phyloP scores from a whole-genome alignment of 2,797 vertebrate species.

The Urocyon cinereoargenteus region DNA sequence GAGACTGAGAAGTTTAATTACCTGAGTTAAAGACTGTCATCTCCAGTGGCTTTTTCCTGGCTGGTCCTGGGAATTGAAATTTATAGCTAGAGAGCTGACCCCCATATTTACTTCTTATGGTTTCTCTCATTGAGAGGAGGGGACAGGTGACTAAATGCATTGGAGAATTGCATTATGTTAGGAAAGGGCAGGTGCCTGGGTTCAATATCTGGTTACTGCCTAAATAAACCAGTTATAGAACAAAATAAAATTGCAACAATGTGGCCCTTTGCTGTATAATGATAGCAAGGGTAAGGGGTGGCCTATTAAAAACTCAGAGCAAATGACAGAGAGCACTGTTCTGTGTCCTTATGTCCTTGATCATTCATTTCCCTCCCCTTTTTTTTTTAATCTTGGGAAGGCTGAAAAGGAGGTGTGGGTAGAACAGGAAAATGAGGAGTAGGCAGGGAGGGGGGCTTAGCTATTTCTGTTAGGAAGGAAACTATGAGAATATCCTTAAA shows the following conservation, averaged over 20 bases:
- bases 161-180: conserved; percentile 31
- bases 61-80: conserved; percentile 45
- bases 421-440: conserved; percentile 40
- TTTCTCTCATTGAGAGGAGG: not conserved
- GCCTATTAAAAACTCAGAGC: conserved; percentile 55
- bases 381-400: conserved; percentile 60
- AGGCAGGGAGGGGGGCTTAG: not conserved
- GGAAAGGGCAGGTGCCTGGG: not conserved
- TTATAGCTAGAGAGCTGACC: conserved; percentile 26
- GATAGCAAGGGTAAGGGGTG: not conserved
- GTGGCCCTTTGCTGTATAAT: conserved; percentile 16
- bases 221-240: conserved; percentile 49
- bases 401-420: not conserved
- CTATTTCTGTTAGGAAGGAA: not conserved
- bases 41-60: conserved; percentile 26
- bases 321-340: conserved; percentile 29
- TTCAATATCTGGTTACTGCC: conserved; percentile 58
- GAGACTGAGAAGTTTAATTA: conserved; percentile 8
- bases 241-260: conserved; percentile 50
- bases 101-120: conserved; percentile 30
- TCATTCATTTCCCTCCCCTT: not conserved
- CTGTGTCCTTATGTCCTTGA: not conserved
- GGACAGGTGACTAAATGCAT: not conserved
- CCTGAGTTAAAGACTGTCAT: conserved; percentile 35
- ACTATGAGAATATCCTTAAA: not conserved